phyloP scores from a whole-genome alignment of 2,797 vertebrate genomes.

The Meriones psammophilus region DNA sequence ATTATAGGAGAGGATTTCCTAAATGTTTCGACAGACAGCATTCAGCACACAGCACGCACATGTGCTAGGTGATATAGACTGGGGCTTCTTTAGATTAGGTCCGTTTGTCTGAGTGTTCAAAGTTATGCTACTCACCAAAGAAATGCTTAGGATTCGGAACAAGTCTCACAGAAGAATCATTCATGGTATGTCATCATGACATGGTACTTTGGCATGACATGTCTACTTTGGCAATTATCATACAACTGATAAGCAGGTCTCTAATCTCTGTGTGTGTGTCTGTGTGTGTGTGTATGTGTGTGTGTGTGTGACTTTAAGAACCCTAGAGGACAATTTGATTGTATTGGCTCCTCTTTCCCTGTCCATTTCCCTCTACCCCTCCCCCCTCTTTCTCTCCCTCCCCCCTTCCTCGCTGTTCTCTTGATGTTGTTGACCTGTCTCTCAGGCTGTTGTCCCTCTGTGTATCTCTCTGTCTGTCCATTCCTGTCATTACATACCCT shows the following conservation, averaged over 20 bases:
- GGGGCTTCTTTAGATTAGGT: not conserved
- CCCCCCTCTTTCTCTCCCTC: too few species aligned
- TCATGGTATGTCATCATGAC: not conserved
- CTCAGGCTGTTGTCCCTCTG: not conserved
- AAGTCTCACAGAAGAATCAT: conserved; percentile 39
- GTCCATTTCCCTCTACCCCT: not conserved
- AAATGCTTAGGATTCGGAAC: conserved; percentile 1
- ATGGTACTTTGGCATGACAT: too few species aligned
- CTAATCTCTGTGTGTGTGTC: not conserved
- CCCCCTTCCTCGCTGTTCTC: not conserved
- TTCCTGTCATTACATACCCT: not conserved
- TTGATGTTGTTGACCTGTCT: not conserved
- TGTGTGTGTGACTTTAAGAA: conserved; percentile 4
- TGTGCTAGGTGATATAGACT: not conserved
- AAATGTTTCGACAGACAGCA: not conserved
- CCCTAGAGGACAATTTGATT: not conserved
- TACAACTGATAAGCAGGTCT: not conserved
- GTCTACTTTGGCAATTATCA: not conserved
- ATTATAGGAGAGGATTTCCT: conserved; percentile 29
- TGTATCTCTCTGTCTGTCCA: not conserved
- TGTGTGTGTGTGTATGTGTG: not conserved
- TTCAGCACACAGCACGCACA: not conserved
- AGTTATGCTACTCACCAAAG: not conserved
- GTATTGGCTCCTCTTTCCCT: not conserved
- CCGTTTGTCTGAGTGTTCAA: conserved; percentile 36